Base-by-base conservation (phyloP, 2,797 vertebrate genomes). In the Coranthus polyacanthus region DNA sequence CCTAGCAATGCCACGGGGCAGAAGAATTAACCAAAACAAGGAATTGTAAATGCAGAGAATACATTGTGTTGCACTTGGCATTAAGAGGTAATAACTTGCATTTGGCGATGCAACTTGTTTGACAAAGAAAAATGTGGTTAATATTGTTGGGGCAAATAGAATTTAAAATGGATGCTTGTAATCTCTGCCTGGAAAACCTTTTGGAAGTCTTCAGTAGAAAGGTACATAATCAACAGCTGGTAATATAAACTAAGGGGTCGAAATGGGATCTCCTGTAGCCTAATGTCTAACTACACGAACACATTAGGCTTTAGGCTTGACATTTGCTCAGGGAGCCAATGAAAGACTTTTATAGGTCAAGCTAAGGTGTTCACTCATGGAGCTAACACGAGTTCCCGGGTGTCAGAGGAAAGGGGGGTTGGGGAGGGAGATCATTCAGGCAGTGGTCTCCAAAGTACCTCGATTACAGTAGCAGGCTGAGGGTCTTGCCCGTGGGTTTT, bases 81-180 rank as follows among this genome's bases (percentile, higher is more conserved):
- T 68, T 79, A 85, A 81, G 55, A 73, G 72, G 74, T 66, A 77
- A 81, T 83, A 85, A 73, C 75, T 84, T 68, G 75, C 62, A 54
- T 75, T 68, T 78, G 39, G 72, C 62, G 44, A 22, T 0, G 6
- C 45, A 54, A 53, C 64, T 55, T 32, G 13, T 50, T 21, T 43
- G 81, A 81, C 79, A 64, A 67, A 88, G 78, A 92, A 67, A 68
- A 89, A 91, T 88, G 77, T 67, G 55, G 58, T 79, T 85, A 92
- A 92, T 89, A 86, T 80, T 5, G 49, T 29, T 5, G 17, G 32
- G 44, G 82, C 60, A 88, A 90, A 92, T 87, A 70, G 61, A 88
- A 87, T 89, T 81, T 58, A 64, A 87, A 89, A 92, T 79, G 77
- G 84, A 93, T 91, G 84, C 45, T 57, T 79, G 78, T 87, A 90